These are phyloP conservation scores for Callaeas wilsoni DNA, from an alignment of 2,113 vertebrate species.

Conservation along the genomic window DNA sequence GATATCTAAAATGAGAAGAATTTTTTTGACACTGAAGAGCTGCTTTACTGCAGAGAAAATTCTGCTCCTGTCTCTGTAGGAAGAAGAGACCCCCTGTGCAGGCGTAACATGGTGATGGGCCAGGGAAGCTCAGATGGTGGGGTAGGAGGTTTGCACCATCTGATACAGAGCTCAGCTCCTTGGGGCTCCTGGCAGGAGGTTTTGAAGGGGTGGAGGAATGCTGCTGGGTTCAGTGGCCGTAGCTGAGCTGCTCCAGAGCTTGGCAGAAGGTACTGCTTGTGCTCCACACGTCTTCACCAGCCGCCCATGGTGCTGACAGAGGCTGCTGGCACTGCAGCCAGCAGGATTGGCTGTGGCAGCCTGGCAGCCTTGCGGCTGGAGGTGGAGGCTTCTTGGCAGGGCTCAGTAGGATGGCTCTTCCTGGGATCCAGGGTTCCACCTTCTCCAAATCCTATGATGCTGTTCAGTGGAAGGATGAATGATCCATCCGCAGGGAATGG, in stretches of 20 bases:
- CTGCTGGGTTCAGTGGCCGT: background rate
- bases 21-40: background rate
- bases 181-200: background rate
- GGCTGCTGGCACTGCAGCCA: background rate
- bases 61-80: background rate
- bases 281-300: background rate
- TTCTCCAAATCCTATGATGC: background rate
- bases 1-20: background rate
- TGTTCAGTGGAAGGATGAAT: background rate
- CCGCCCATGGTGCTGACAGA: background rate
- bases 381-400: background rate
- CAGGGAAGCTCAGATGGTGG: background rate
- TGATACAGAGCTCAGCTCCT: background rate
- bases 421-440: background rate
- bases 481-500: background rate
- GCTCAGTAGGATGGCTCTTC: background rate
- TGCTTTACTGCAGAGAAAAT: background rate
- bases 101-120: rapidly evolving
- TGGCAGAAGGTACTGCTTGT: background rate
- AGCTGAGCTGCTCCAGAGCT: background rate
- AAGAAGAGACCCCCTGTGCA: background rate
- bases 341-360: rapidly evolving
- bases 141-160: background rate
- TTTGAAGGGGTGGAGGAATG: background rate
- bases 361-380: background rate